phyloP scores from a whole-genome alignment of 1,140 invertebrate species.

The Heliconius congener region DNA sequence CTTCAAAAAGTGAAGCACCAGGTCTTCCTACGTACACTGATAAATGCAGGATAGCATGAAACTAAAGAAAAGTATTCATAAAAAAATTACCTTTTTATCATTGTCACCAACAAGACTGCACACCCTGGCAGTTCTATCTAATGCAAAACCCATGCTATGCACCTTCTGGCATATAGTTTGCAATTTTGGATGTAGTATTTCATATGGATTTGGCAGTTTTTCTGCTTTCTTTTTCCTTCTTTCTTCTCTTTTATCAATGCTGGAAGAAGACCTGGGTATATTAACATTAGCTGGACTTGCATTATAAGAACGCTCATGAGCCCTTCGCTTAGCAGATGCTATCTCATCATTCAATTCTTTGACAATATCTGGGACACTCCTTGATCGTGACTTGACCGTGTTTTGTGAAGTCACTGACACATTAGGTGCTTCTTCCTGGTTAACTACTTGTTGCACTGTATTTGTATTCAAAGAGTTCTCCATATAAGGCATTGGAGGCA shows the following conservation, averaged over 20 bases:
- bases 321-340: constrained; percentile 79
- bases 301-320: constrained; percentile 71
- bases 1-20: too few relatives aligned
- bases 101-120: constrained; percentile 88
- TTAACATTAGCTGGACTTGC: constrained; percentile 67
- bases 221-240: constrained; percentile 55
- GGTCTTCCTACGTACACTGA: too few relatives aligned
- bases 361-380: constrained; percentile 88
- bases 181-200: constrained; percentile 82
- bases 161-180: constrained; percentile 87
- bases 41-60: too few relatives aligned
- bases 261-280: constrained; percentile 47
- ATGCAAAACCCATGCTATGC: constrained; percentile 91
- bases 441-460: constrained; percentile 50
- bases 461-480: constrained; percentile 44
- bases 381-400: constrained; percentile 79
- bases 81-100: constrained; percentile 88
- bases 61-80: too few relatives aligned
- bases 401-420: constrained; percentile 53
- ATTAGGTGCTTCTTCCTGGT: constrained; percentile 56
- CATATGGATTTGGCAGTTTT: constrained; percentile 79
- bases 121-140: constrained; percentile 88
- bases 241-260: constrained; percentile 53
- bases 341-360: constrained; percentile 87
- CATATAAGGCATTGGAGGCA: constrained; percentile 59